Base-by-base conservation (phyloP, 2,888 invertebrate genomes). In the Nysson spinosus region DNA sequence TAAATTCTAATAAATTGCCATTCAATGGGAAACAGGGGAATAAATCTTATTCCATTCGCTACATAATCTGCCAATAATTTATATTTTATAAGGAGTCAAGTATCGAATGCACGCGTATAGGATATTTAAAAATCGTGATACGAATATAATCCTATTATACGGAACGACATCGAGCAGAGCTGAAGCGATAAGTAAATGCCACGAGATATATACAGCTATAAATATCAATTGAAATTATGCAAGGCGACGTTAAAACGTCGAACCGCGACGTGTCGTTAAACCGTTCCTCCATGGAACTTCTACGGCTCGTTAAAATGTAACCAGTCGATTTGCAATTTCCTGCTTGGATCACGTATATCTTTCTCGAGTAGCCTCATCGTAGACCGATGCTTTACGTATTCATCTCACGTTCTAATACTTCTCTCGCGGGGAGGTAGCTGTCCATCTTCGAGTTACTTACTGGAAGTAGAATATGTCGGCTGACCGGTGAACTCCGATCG, bases 401-500 rank as follows among this genome's bases (percentile, higher is more conserved):
- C 19, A 17, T 26, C 50, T 35, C 44, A 6, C 40, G 34, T 30
- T 17, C 17, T 6, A 11, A 28, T 26, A 32, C 16, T 60, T 60
- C 47, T 63, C 11, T 9, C 9, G n/a, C 14, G n/a, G n/a, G 5
- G 30, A 26, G 32, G 1, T 24, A 24, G 1, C 24, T 24, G 2
- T 24, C 2, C 9, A 7, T 24, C 24, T 24, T 24, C 24, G 1
- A 24, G 1, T 24, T 2, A 55, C 62, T 65, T 63, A 66, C 51
- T 66, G 65, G 51, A 51, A 51, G 30, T 30, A 66, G 50, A 66
- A 66, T 66, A 57, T 66, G 55, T 39, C 1, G 65, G 30, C 55
- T n/a, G n/a, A n/a, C n/a, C n/a, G n/a, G n/a, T n/a, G n/a, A 28
- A 50, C 47, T 50, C 42, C 42, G 51, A 28, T 40, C 37, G 19